A percentile compares a stretch with the other conserved stretches of the same genome.
Conservation (phyloP, 2,888 invertebrate genomes). For the Isotomurus palustris region DNA sequence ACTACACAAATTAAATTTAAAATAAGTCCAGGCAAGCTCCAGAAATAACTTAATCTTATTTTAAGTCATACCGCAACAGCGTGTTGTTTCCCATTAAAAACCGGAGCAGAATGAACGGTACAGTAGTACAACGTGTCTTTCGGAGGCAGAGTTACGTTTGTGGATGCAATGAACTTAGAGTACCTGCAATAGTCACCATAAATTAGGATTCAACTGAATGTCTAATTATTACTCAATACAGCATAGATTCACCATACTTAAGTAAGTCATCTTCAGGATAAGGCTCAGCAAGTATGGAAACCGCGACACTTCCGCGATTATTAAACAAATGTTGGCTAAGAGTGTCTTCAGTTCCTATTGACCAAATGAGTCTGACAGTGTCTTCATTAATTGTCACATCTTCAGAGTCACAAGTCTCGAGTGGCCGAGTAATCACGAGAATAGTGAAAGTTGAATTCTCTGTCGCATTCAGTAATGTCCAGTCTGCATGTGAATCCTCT, state of each 20-base stretch:
- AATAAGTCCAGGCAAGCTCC: background rate
- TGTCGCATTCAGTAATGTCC: background rate
- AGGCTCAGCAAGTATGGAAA: background rate
- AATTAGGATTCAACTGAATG: no score
- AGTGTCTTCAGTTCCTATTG: background rate
- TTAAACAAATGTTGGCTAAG: background rate
- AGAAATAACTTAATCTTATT: background rate
- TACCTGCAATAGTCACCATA: no score
- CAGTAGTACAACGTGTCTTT: conserved; percentile 79
- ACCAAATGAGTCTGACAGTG: conserved; percentile 4
- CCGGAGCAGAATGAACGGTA: conserved; percentile 73
- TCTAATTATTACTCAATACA: no score
- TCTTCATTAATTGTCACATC: conserved; percentile 4
- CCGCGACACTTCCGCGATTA: background rate
- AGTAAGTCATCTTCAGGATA: background rate
- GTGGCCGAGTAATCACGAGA: background rate
- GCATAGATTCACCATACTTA: background rate
- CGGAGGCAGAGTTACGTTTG: conserved; percentile 10
- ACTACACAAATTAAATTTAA: background rate
- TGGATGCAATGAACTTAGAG: background rate
- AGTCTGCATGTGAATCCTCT: background rate
- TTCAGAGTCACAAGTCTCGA: conserved; percentile 7
- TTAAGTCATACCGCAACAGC: conserved; percentile 62
- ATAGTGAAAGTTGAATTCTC: conserved; percentile 1
- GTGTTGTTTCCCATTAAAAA: conserved; percentile 66